phyloP scores from a whole-genome alignment of 2,113 vertebrate species.

The Melanotaenia duboulayi region DNA sequence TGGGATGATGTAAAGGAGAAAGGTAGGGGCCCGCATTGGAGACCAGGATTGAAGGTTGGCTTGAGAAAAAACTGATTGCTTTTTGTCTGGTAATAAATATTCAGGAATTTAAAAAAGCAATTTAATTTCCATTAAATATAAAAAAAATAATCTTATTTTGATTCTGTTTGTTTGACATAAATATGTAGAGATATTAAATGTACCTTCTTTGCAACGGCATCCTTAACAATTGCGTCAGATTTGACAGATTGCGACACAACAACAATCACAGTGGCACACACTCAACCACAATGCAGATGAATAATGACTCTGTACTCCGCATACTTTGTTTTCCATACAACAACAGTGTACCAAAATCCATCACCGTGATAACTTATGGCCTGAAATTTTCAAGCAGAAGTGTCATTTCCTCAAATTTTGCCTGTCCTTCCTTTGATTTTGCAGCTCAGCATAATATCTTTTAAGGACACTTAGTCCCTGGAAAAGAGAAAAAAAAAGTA shows the following conservation, averaged over 20 bases:
- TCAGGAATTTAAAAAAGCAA: slow-evolving; percentile 11
- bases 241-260: slow-evolving; percentile 50
- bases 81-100: background rate
- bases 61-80: background rate
- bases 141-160: slow-evolving; percentile 13
- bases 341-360: slow-evolving; percentile 26
- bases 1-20: slow-evolving; percentile 15
- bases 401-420: slow-evolving; percentile 35
- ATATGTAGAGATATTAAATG: slow-evolving; percentile 42
- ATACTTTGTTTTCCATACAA: slow-evolving; percentile 35
- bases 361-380: slow-evolving; percentile 42
- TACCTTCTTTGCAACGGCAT: slow-evolving; percentile 22
- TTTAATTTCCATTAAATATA: slow-evolving; percentile 9
- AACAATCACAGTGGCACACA: slow-evolving; percentile 18
- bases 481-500: slow-evolving; percentile 16
- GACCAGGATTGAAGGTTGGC: background rate
- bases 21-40: slow-evolving; percentile 6
- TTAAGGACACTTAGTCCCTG: slow-evolving; percentile 14
- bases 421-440: background rate
- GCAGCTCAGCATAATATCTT: slow-evolving; percentile 1
- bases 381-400: slow-evolving; percentile 24
- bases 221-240: slow-evolving; percentile 36
- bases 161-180: slow-evolving; percentile 21
- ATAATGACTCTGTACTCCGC: slow-evolving; percentile 21
- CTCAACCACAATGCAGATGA: slow-evolving; percentile 9